These are phyloP conservation scores for Equus quagga DNA, from an alignment of 2,113 vertebrate genomes.

Conservation along the genomic window DNA sequence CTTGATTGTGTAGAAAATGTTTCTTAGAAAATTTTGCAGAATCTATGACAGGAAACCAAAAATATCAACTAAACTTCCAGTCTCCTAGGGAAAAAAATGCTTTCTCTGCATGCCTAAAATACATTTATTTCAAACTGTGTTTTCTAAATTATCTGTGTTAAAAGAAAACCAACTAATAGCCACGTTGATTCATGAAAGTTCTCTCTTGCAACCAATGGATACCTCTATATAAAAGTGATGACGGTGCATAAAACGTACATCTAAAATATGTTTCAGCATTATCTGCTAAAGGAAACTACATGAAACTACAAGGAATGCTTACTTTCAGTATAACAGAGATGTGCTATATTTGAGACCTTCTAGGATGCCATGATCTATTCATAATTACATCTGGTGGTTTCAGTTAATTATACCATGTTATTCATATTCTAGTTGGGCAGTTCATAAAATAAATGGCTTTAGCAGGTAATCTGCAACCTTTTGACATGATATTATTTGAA, in stretches of 20 bases:
- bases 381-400: conserved; percentile 52
- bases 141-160: conserved; percentile 71
- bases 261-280: conserved; percentile 35
- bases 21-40: conserved; percentile 70
- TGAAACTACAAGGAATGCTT: not conserved
- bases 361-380: conserved; percentile 22
- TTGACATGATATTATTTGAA: conserved; percentile 13
- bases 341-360: not conserved
- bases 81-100: conserved; percentile 54
- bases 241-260: conserved; percentile 35
- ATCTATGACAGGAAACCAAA: conserved; percentile 64
- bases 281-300: conserved; percentile 16
- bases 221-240: conserved; percentile 47
- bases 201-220: conserved; percentile 22
- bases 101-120: conserved; percentile 68
- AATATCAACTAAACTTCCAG: conserved; percentile 64
- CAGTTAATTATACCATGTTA: conserved; percentile 21
- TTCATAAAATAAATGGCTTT: conserved; percentile 50
- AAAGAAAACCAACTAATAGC: conserved; percentile 58
- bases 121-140: conserved; percentile 66
- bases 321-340: conserved; percentile 52
- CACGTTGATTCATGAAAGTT: conserved; percentile 61
- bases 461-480: not conserved
- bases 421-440: conserved; percentile 47
- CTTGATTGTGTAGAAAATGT: conserved; percentile 73